These are phyloP conservation scores for Electrophaes corylata DNA, from an alignment of 2,888 invertebrate genomes.

Conservation along the genomic window DNA sequence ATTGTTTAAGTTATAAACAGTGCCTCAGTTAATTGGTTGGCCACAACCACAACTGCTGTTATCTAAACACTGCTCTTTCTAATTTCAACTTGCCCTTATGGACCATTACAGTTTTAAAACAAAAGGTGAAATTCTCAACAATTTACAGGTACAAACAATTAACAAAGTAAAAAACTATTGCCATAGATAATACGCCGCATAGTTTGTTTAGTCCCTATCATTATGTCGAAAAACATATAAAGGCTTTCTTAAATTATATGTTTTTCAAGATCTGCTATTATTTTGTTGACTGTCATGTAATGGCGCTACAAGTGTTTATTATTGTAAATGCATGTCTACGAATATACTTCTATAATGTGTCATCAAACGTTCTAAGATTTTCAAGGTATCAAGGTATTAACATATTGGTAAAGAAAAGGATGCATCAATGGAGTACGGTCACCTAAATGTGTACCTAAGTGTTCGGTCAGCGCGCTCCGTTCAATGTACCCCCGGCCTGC, in stretches of 20 bases:
- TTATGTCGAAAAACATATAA: slow-evolving; percentile 25
- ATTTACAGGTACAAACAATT: too few relatives aligned
- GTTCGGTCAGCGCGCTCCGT: slow-evolving; percentile 84
- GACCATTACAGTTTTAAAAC: too few relatives aligned
- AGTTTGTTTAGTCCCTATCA: slow-evolving; percentile 26
- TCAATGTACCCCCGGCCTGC: slow-evolving; percentile 84
- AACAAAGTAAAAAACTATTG: too few relatives aligned
- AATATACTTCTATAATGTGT: slow-evolving; percentile 59
- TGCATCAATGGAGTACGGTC: slow-evolving; percentile 77
- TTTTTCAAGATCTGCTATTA: slow-evolving; percentile 27
- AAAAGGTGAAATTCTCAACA: too few relatives aligned
- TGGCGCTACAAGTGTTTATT: slow-evolving; percentile 32
- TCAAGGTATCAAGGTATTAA: slow-evolving; percentile 77
- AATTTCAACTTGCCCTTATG: too few relatives aligned
- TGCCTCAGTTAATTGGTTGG: too few relatives aligned
- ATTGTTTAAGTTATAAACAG: too few relatives aligned
- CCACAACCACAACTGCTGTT: too few relatives aligned
- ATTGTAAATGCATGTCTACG: slow-evolving; percentile 61
- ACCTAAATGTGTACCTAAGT: slow-evolving; percentile 79
- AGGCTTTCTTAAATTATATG: slow-evolving; percentile 9
- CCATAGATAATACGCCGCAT: background rate
- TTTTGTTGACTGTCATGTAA: slow-evolving; percentile 23
- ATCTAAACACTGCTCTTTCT: too few relatives aligned
- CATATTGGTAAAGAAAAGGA: slow-evolving; percentile 86
- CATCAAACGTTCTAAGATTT: slow-evolving; percentile 76